Percentiles rank a stretch among this genome's conserved stretches.
Evolutionary conservation across 1,140 invertebrate species (phyloP).

Genomic region (Musca vetustissima): DNA sequence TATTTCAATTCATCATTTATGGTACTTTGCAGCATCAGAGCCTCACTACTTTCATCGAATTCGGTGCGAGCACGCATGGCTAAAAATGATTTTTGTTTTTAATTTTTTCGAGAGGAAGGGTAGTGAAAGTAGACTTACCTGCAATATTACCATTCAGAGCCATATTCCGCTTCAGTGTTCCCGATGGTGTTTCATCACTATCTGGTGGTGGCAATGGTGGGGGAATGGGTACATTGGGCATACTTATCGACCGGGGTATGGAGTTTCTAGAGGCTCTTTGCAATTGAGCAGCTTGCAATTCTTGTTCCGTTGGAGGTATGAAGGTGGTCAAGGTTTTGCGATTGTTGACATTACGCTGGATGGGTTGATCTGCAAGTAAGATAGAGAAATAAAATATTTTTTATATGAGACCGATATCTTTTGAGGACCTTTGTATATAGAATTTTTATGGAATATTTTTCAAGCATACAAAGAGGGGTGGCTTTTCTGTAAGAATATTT

Average conservation of each 20-base stretch:
- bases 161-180: constrained; percentile 43
- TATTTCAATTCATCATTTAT: constrained; percentile 73
- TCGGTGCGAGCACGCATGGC: constrained; percentile 46
- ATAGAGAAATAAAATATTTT: background rate
- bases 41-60: constrained; percentile 38
- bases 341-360: constrained; percentile 28
- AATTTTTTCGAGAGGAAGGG: too few relatives aligned
- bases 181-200: constrained; percentile 43
- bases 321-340: constrained; percentile 46
- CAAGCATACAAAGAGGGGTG: too few relatives aligned
- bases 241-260: constrained; percentile 46
- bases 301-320: constrained; percentile 33
- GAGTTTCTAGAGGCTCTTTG: background rate
- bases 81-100: too few relatives aligned
- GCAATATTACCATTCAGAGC: constrained; percentile 37
- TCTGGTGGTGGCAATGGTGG: constrained; percentile 48
- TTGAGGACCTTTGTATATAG: too few relatives aligned
- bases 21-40: constrained; percentile 51
- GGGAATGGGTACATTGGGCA: constrained; percentile 49
- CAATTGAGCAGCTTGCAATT: constrained; percentile 31
- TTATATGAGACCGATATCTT: too few relatives aligned
- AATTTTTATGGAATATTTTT: too few relatives aligned
- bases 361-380: background rate
- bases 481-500: too few relatives aligned
- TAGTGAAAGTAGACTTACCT: constrained; percentile 38